Evolutionary conservation across 2,888 invertebrate species (phyloP).

Genomic region (Glaucopsyche alexis): DNA sequence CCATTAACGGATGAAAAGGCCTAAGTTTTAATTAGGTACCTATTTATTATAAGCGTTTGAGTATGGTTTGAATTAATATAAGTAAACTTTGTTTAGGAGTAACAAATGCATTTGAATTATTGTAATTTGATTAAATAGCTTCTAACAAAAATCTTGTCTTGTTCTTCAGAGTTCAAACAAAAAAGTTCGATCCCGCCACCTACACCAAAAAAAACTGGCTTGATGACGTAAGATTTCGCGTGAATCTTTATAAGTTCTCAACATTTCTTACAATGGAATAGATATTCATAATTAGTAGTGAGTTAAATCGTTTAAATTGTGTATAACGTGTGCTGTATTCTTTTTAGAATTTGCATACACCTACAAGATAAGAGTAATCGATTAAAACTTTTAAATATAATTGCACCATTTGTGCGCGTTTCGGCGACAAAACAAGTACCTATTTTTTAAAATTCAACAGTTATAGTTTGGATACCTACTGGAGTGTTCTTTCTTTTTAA

Average conservation of each 20-base stretch:
- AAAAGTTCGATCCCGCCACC: neutral
- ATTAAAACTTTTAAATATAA: neutral
- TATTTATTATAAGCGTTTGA: no score
- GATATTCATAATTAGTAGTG: neutral
- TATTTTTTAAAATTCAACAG: neutral
- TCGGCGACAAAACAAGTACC: neutral
- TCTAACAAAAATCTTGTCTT: neutral
- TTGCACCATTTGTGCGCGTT: neutral
- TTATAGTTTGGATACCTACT: neutral
- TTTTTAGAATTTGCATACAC: neutral
- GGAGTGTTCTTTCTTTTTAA: neutral
- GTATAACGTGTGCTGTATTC: neutral
- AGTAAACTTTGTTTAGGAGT: no score
- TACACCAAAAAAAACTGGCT: no score
- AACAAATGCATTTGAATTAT: no score
- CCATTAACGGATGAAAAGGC: no score
- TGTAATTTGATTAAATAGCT: neutral
- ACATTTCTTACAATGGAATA: neutral
- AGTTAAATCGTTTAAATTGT: neutral
- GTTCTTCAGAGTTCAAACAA: neutral
- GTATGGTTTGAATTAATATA: no score
- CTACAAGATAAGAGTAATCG: constrained; percentile 4
- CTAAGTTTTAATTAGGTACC: no score
- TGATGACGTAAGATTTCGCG: neutral
- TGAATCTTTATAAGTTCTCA: neutral